Base-by-base conservation (phyloP, 1,140 invertebrate genomes). In the Leptonema lineaticorne region DNA sequence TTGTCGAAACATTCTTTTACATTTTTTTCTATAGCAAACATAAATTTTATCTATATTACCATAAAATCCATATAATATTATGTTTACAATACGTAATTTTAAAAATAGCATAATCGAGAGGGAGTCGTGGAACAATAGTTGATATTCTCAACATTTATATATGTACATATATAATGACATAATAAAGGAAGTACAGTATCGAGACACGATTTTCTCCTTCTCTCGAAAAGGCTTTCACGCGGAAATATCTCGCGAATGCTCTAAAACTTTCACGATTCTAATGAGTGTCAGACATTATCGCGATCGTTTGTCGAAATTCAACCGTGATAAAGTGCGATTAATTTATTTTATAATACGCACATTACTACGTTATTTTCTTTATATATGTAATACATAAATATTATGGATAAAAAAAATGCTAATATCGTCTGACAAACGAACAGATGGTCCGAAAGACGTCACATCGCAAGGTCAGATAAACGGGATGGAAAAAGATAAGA, bases 401-500 rank as follows among this genome's bases (percentile, higher is more conserved):
- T n/a, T n/a, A n/a, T n/a, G n/a, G n/a, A n/a, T n/a, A n/a, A n/a
- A n/a, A n/a, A n/a, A n/a, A n/a, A n/a, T n/a, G n/a, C n/a, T n/a
- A n/a, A n/a, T n/a, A n/a, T n/a, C n/a, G n/a, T n/a, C n/a, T n/a
- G n/a, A n/a, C n/a, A 26, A 20, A 24, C 20, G 24, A 50, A 50
- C 50, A 53, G 50, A 24, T 24, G 50, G 11, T 41, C 37, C 2
- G n/a, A 22, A 26, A 53, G 50, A 53, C 20, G 50, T 53, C 50
- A 53, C 50, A 18, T 18, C 8, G 50, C 50, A 53, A 53, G 50
- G 50, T 24, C 50, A 53, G 50, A 53, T 53, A 26, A 53, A 53
- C 22, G 50, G 50, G 50, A 53, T 45, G 37, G n/a, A 41, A 41
- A 41, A 41, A 53, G 50, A 53, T 53, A 53, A 53, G 50, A 53